Evolutionary conservation across 2,113 vertebrate species (phyloP).

Genomic region (Steatornis caripensis): DNA sequence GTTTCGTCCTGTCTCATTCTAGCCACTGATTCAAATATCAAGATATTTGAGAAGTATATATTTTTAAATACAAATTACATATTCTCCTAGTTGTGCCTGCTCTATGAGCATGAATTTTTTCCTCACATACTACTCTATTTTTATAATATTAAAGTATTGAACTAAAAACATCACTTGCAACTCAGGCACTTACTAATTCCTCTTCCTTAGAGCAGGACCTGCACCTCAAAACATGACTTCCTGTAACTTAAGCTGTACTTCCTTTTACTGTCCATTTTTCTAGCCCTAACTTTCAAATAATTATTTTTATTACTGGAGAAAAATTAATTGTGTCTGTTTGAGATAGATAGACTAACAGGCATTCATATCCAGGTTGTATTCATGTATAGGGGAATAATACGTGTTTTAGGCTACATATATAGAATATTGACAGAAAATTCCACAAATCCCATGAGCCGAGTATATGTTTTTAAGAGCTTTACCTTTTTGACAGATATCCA

Average conservation of each 20-base stretch:
- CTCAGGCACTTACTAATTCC: background rate
- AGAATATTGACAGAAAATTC: background rate
- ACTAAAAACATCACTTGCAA: background rate
- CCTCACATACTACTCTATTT: background rate
- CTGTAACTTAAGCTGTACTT: background rate
- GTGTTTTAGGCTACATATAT: background rate
- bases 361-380: background rate
- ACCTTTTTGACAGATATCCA: background rate
- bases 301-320: background rate
- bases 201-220: background rate
- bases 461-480: background rate
- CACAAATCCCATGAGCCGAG: background rate
- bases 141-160: background rate
- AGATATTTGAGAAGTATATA: background rate
- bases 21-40: background rate
- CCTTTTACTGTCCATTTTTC: background rate
- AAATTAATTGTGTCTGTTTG: background rate
- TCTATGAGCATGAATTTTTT: background rate
- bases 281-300: background rate
- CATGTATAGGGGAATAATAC: background rate
- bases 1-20: background rate
- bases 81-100: background rate
- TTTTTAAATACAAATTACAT: background rate
- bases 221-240: background rate
- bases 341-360: background rate